A percentile compares a stretch with the other conserved stretches of the same genome.
Conservation (phyloP, 2,888 invertebrate species). For the Hypena proboscidalis region DNA sequence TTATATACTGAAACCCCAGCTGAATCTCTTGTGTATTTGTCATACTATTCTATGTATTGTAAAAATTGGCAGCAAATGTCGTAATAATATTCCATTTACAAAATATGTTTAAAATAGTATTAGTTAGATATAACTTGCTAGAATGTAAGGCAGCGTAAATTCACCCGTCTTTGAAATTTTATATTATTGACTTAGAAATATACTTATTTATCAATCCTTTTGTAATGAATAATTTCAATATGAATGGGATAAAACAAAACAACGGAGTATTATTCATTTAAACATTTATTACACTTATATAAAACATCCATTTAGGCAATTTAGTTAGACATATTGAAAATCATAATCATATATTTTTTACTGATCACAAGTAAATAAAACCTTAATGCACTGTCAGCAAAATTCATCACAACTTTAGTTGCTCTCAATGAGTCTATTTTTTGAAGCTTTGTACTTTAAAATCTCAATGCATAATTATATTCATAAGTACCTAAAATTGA, state of each 20-base stretch:
- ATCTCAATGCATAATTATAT: slow-evolving; percentile 24
- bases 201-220: slow-evolving; percentile 84
- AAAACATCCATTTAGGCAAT: slow-evolving; percentile 50
- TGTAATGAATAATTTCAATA: slow-evolving; percentile 80
- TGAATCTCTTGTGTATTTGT: slow-evolving; percentile 24
- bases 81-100: slow-evolving; percentile 82
- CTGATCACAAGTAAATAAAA: slow-evolving; percentile 13
- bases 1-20: slow-evolving; percentile 32
- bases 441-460: slow-evolving; percentile 32
- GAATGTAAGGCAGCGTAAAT: slow-evolving; percentile 79
- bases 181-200: slow-evolving; percentile 85
- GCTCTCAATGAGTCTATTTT: slow-evolving; percentile 8
- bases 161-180: slow-evolving; percentile 85
- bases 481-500: slow-evolving; percentile 19
- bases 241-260: slow-evolving; percentile 74
- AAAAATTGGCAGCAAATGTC: slow-evolving; percentile 41
- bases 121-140: slow-evolving; percentile 72
- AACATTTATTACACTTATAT: slow-evolving; percentile 65
- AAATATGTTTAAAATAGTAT: slow-evolving; percentile 74
- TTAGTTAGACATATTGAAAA: slow-evolving; percentile 27
- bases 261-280: slow-evolving; percentile 55
- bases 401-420: slow-evolving; percentile 18
- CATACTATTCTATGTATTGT: slow-evolving; percentile 24
- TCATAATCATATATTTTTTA: slow-evolving; percentile 12
- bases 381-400: slow-evolving; percentile 18